Conservation (phyloP, 2,113 vertebrate species). For the Hippocampus guttulatus region DNA sequence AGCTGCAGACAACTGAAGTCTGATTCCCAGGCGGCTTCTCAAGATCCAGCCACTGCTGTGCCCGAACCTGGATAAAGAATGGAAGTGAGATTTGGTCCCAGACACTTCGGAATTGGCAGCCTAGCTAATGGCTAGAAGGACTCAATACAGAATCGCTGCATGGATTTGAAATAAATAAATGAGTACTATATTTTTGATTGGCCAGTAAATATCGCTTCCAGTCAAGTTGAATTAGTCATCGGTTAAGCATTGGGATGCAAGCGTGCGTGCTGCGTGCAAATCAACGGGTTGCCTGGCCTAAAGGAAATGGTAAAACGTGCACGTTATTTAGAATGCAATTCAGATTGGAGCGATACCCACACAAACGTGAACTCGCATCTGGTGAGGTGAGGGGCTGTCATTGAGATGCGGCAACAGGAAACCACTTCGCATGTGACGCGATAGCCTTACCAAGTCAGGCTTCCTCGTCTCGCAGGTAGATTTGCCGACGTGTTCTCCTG, state of each 20-base stretch:
- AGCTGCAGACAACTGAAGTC: neutral
- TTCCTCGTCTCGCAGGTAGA: neutral
- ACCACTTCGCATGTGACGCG: slow-evolving; percentile 52
- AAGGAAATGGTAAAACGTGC: slow-evolving; percentile 49
- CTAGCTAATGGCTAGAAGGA: neutral
- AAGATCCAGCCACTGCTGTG: too few relatives aligned
- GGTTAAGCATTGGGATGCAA: slow-evolving; percentile 27
- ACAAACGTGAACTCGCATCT: slow-evolving; percentile 47
- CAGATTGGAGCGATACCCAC: slow-evolving; percentile 22
- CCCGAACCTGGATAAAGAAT: neutral
- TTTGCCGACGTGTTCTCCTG: neutral
- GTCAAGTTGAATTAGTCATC: slow-evolving; percentile 52
- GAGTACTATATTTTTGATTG: neutral
- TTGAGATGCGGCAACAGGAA: slow-evolving; percentile 41
- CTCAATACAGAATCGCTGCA: neutral
- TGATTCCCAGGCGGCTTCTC: too few relatives aligned
- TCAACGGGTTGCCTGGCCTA: slow-evolving; percentile 27
- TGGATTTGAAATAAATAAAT: neutral
- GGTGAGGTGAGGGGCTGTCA: slow-evolving; percentile 56
- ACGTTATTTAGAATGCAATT: slow-evolving; percentile 47
- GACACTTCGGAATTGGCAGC: neutral
- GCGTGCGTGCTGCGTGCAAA: slow-evolving; percentile 49
- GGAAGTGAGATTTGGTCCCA: neutral
- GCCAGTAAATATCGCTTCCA: slow-evolving; percentile 39
- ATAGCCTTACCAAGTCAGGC: slow-evolving; percentile 7